Base-by-base conservation (phyloP, 2,888 invertebrate genomes). In the Drosophila basisetae region DNA sequence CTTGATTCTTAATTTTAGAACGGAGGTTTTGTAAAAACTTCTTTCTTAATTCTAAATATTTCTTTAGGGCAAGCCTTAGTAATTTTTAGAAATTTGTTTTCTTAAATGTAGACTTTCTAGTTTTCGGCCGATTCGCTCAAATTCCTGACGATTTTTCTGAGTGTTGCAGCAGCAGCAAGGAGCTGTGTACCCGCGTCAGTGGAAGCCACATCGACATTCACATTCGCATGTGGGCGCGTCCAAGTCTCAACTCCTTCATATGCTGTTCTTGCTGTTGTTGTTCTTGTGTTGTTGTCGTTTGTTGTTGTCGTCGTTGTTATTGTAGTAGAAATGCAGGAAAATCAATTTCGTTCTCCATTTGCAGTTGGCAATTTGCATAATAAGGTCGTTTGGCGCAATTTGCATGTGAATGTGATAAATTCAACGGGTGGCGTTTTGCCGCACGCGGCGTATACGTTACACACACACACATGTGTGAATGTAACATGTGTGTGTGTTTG, bases 291-390 rank as follows among this genome's bases (percentile, higher is more conserved):
- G 52, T 60, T 53, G 64, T n/a, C 16, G 50, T 37, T 54, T 49
- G 35, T 50, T 55, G 58, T 64, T 6, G 47, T 63, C 39, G 58
- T 49, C 68, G 66, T 68, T 77, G 70, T 77, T 83, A 68, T 73
- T 76, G 78, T 72, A 37, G 89, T 64, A 72, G 80, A 82, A 89
- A 82, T 84, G 86, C 82, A 84, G 86, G 86, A 92, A 92, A 92
- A 92, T 93, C 92, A 92, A 92, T 92, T 92, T 93, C 86, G 91
- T 92, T 92, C 92, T 89, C 91, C 92, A 93, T 93, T 92, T 93
- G 92, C 93, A 92, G 92, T 91, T 92, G 92, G 91, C 92, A 92
- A 93, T 92, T 92, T 92, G 92, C 92, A 92, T 92, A 93, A 93
- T 93, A 93, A 93, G 92, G 92, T 92, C 92, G 92, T 93, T 92